A percentile compares a stretch with the other conserved stretches of the same genome.
Evolutionary conservation across 2,797 vertebrate genomes (phyloP).

Genomic region (Sebastes oblongus): DNA sequence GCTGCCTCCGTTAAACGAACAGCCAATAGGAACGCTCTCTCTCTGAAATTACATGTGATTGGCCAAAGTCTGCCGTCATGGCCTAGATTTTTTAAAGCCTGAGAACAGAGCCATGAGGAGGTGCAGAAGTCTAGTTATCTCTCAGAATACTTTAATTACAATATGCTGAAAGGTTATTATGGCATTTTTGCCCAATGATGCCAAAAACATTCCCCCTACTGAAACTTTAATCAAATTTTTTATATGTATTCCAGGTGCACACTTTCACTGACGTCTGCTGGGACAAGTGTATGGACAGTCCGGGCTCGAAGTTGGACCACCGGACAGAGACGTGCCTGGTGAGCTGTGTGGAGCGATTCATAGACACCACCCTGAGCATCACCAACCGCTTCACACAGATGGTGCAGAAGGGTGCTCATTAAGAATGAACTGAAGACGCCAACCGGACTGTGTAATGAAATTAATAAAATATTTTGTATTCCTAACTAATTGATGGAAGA

Average conservation of each 20-base stretch:
- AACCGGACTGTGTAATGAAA: not conserved
- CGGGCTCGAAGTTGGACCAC: constrained; percentile 87
- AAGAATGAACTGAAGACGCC: constrained; percentile 7
- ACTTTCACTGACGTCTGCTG: constrained; percentile 92
- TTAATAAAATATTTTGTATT: not conserved
- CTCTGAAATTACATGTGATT: too few relatives aligned
- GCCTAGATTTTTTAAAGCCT: too few relatives aligned
- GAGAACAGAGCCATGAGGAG: too few relatives aligned
- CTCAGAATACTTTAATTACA: too few relatives aligned
- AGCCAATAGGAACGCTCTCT: too few relatives aligned
- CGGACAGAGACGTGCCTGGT: constrained; percentile 89
- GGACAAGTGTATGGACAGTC: constrained; percentile 92
- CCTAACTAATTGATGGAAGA: not conserved
- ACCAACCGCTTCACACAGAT: constrained; percentile 93
- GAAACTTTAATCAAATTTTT: not conserved
- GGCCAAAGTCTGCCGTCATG: too few relatives aligned
- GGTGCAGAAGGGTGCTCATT: constrained; percentile 90
- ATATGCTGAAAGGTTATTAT: too few relatives aligned
- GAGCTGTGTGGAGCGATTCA: constrained; percentile 91
- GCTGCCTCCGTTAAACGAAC: too few relatives aligned
- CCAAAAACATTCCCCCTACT: too few relatives aligned
- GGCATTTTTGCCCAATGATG: too few relatives aligned
- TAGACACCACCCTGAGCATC: constrained; percentile 89
- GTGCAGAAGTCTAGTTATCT: too few relatives aligned
- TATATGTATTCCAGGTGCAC: constrained; percentile 84